Conservation (phyloP, 2,888 invertebrate genomes). For the Seladonia tumulorum region DNA sequence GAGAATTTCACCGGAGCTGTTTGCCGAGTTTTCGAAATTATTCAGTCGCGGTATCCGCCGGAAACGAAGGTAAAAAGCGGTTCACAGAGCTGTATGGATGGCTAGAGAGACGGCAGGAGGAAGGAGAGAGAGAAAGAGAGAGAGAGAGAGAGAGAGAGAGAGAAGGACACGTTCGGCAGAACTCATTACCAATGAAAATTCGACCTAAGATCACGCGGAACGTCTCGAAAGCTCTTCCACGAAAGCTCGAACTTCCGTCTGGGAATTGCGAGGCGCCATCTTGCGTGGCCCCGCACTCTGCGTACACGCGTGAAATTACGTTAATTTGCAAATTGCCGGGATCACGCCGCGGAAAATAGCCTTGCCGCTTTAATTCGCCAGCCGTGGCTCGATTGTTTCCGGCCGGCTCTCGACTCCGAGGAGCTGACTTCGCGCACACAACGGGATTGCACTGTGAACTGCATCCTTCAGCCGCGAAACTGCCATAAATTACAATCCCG, state of each 20-base stretch:
- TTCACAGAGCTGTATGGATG: not conserved
- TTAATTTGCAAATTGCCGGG: slow-evolving; percentile 39
- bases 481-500: not conserved
- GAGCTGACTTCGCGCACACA: not conserved
- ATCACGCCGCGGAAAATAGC: slow-evolving; percentile 22
- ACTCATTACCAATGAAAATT: slow-evolving; percentile 61
- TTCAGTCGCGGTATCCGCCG: slow-evolving; percentile 33
- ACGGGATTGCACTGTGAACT: not conserved
- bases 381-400: slow-evolving; percentile 32
- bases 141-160: not conserved
- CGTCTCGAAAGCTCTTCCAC: not conserved
- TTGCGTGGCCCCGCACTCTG: not conserved
- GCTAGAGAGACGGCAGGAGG: not conserved
- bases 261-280: not conserved
- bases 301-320: slow-evolving; percentile 44
- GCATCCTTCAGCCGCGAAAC: not conserved
- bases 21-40: slow-evolving; percentile 54
- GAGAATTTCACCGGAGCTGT: slow-evolving; percentile 29
- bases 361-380: slow-evolving; percentile 16
- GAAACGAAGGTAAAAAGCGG: slow-evolving; percentile 34
- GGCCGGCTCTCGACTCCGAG: not conserved
- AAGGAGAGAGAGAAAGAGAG: not conserved
- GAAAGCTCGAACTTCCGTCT: slow-evolving; percentile 36
- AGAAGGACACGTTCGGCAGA: not conserved
- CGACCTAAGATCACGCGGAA: slow-evolving; percentile 30